Percentiles rank a stretch among this genome's conserved stretches.
These are phyloP conservation scores for Myocastor coypus DNA, from an alignment of 2,113 vertebrate species.

Conservation along the genomic window DNA sequence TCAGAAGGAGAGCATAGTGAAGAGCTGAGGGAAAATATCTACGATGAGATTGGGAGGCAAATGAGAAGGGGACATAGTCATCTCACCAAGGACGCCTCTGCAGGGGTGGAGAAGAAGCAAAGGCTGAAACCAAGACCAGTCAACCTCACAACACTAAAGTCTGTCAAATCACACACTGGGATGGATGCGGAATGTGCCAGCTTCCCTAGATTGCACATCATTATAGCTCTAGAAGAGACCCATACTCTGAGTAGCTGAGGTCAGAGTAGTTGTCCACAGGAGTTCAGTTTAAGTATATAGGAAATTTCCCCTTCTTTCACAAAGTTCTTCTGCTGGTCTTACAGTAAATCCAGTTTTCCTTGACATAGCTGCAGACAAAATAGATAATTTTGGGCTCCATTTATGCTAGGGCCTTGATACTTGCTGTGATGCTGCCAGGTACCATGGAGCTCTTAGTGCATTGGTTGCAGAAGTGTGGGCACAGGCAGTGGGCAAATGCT, in stretches of 20 bases:
- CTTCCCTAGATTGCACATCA: neutral
- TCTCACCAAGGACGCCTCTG: neutral
- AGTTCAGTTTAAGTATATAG: neutral
- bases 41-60: neutral
- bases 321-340: neutral
- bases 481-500: neutral
- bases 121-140: neutral
- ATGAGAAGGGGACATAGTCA: neutral
- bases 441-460: neutral
- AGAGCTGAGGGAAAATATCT: neutral
- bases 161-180: too few species aligned
- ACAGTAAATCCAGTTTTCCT: neutral
- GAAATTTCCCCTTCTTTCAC: neutral
- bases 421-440: neutral
- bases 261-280: neutral
- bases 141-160: neutral
- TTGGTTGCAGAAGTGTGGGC: neutral
- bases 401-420: neutral
- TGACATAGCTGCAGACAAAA: neutral
- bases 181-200: accelerated
- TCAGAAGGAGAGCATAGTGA: too few species aligned
- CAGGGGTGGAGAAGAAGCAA: neutral
- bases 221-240: neutral
- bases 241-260: neutral
- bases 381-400: neutral